These are phyloP conservation scores for Antitype chi DNA, from an alignment of 2,888 invertebrate species.

Conservation along the genomic window DNA sequence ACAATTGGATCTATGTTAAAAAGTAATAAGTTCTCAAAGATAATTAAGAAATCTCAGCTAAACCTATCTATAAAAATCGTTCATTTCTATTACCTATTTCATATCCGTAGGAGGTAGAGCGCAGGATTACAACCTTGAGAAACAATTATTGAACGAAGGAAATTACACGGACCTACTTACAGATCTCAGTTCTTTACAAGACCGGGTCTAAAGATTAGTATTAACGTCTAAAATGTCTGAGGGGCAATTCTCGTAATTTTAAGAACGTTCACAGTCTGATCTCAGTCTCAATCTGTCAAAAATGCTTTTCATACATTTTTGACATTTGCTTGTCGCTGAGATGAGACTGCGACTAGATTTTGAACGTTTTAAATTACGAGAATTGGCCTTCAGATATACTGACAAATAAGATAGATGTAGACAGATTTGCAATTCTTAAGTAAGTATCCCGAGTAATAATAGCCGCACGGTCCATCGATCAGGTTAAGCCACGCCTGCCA, in stretches of 20 bases:
- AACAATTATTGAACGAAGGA: constrained; percentile 38
- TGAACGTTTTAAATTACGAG: too few species aligned
- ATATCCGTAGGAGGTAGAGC: constrained; percentile 25
- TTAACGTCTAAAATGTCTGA: background rate
- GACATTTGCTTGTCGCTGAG: too few species aligned
- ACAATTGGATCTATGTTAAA: background rate
- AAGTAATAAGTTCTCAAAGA: background rate
- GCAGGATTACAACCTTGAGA: constrained; percentile 24
- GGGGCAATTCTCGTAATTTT: too few species aligned
- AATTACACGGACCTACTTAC: constrained; percentile 26
- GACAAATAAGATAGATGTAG: background rate
- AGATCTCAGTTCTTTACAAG: constrained; percentile 8
- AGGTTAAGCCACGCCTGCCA: too few species aligned
- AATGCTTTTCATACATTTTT: too few species aligned
- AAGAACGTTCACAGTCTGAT: too few species aligned
- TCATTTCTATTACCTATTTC: constrained; percentile 42
- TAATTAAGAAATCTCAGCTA: constrained; percentile 1
- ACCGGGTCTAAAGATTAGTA: background rate
- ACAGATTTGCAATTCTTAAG: background rate
- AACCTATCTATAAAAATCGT: background rate
- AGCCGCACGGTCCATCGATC: too few species aligned
- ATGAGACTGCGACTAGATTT: too few species aligned
- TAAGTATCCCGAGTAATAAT: too few species aligned
- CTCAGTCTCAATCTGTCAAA: too few species aligned
- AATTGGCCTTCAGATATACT: too few species aligned